Evolutionary conservation across 1,140 invertebrate species (phyloP).

Genomic region (Zaprionus camerounensis): DNA sequence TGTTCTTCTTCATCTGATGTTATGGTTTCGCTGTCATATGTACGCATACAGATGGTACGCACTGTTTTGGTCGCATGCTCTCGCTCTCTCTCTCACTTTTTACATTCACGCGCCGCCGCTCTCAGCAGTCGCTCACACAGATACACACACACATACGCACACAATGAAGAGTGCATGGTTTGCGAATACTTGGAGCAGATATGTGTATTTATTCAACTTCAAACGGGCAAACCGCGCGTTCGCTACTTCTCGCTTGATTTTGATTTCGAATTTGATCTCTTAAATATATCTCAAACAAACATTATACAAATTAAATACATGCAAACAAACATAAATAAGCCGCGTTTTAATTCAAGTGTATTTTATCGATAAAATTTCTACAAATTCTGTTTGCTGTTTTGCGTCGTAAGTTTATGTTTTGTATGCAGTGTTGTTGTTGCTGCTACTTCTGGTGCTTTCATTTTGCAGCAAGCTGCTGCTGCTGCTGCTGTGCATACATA

Average conservation of each 20-base stretch:
- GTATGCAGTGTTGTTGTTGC: conserved; percentile 48
- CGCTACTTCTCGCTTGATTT: conserved; percentile 54
- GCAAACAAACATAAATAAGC: not conserved
- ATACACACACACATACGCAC: conserved; percentile 42
- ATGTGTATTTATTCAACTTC: conserved; percentile 54
- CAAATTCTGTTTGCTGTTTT: conserved; percentile 38
- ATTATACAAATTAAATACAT: conserved; percentile 1
- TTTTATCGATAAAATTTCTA: not conserved
- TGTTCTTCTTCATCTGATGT: not conserved
- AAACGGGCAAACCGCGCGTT: conserved; percentile 57
- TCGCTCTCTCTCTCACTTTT: not conserved
- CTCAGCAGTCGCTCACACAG: conserved; percentile 39
- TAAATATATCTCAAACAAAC: conserved; percentile 33
- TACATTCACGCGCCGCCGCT: conserved; percentile 31
- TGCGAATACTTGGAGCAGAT: conserved; percentile 53
- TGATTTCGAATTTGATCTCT: conserved; percentile 53
- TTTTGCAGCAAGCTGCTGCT: conserved; percentile 66
- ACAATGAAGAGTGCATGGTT: conserved; percentile 30
- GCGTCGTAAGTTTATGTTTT: conserved; percentile 55
- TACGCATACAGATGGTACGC: conserved; percentile 38
- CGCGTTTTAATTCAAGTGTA: conserved; percentile 14
- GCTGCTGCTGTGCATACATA: conserved; percentile 27
- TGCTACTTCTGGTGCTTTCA: conserved; percentile 65
- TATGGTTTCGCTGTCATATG: conserved; percentile 23
- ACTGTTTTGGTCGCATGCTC: conserved; percentile 27